phyloP scores from a whole-genome alignment of 2,797 vertebrate species.

The Anas bahamensis region DNA sequence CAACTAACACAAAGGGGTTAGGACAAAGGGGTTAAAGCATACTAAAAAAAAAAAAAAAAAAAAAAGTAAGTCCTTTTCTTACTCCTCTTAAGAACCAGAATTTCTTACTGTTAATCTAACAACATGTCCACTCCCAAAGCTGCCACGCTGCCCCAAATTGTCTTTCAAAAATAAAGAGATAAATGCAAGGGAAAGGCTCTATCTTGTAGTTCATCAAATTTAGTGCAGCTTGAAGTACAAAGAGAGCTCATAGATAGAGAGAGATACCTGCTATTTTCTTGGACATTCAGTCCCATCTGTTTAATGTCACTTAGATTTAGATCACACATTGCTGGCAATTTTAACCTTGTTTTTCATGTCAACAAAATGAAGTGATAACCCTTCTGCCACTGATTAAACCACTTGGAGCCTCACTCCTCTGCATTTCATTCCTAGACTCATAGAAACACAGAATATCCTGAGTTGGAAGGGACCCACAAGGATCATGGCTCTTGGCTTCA shows the following conservation, averaged over 20 bases:
- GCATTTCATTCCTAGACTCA: not conserved
- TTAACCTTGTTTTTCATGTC: not conserved
- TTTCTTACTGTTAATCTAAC: not conserved
- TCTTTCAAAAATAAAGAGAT: not conserved
- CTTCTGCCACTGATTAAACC: not conserved
- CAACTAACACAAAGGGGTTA: not conserved
- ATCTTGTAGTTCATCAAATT: not conserved
- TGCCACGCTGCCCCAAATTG: not conserved
- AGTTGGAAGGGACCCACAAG: not conserved
- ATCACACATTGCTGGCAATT: not conserved
- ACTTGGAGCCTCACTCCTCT: accelerated
- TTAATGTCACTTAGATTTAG: conserved; percentile 4
- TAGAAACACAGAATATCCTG: not conserved
- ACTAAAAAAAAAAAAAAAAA: not conserved
- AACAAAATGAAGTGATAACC: not conserved
- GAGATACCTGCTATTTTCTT: not conserved
- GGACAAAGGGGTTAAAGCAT: not conserved
- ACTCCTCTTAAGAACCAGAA: not conserved
- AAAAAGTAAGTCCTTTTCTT: not conserved
- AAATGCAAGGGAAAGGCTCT: not conserved
- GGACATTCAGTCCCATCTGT: not conserved
- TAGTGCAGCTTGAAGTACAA: not conserved
- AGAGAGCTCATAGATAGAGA: not conserved
- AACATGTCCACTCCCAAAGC: not conserved
- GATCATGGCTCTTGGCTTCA: not conserved